Conservation (phyloP, 2,113 vertebrate genomes). For the Cygnus atratus region DNA sequence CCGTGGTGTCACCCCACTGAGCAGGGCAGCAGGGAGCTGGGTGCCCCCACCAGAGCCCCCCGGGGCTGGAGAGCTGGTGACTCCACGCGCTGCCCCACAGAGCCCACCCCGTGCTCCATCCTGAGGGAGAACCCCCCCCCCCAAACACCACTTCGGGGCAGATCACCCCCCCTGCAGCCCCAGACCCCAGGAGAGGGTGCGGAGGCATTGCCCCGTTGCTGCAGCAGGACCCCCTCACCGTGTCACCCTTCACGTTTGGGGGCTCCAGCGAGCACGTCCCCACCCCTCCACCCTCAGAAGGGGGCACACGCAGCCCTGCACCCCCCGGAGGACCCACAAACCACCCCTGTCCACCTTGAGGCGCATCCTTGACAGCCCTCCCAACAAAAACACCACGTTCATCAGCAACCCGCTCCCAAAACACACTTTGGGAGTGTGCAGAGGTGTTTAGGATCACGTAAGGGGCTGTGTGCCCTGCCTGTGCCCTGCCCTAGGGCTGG, state of each 20-base stretch:
- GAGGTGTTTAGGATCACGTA: not conserved
- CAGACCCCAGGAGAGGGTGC: not conserved
- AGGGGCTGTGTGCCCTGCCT: accelerated
- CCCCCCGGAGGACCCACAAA: not conserved
- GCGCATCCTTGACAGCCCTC: accelerated
- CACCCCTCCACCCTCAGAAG: not conserved
- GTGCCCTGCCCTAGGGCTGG: not conserved
- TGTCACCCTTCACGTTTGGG: not conserved
- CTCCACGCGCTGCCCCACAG: not conserved
- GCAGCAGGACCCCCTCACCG: accelerated
- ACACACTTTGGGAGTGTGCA: accelerated
- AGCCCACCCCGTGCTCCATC: accelerated
- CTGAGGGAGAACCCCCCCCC: not conserved
- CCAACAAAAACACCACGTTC: not conserved
- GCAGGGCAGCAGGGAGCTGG: not conserved
- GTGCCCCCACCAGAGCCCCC: not conserved
- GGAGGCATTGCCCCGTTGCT: not conserved
- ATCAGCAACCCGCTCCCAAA: accelerated
- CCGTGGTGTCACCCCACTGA: not conserved
- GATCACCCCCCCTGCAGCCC: not conserved
- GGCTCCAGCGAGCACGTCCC: not conserved
- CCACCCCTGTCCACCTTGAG: not conserved
- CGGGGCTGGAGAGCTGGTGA: no score
- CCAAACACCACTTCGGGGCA: not conserved
- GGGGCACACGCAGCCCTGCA: accelerated